Conservation (phyloP, 2,797 vertebrate species). For the Pangasius djambal region DNA sequence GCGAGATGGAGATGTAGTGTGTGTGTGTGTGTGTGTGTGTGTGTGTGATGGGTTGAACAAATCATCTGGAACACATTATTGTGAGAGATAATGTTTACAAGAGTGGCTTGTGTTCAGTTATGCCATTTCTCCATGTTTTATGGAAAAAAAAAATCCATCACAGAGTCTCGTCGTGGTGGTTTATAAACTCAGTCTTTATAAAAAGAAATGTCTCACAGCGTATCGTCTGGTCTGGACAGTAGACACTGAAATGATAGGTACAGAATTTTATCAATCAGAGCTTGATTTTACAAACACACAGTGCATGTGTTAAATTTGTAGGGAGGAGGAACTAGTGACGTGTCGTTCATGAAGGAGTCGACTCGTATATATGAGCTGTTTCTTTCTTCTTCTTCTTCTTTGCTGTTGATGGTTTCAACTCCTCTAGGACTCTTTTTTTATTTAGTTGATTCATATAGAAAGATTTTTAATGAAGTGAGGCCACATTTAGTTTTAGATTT, state of each 20-base stretch:
- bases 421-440: too few species aligned
- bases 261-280: background rate
- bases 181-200: background rate
- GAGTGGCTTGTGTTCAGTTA: background rate
- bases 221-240: background rate
- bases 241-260: background rate
- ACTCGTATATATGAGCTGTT: background rate
- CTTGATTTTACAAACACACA: background rate
- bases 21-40: conserved; percentile 1
- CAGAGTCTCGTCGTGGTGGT: background rate
- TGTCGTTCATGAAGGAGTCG: background rate
- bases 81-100: background rate
- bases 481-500: too few species aligned
- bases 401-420: too few species aligned
- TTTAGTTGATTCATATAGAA: too few species aligned
- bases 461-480: too few species aligned
- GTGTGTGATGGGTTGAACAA: background rate
- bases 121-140: background rate
- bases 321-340: background rate
- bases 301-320: background rate
- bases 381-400: too few species aligned
- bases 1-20: conserved; percentile 16
- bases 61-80: background rate
- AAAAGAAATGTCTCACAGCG: background rate
- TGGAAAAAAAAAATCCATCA: background rate